Conservation (phyloP, 2,888 invertebrate species). For the Platycheirus rosarum region DNA sequence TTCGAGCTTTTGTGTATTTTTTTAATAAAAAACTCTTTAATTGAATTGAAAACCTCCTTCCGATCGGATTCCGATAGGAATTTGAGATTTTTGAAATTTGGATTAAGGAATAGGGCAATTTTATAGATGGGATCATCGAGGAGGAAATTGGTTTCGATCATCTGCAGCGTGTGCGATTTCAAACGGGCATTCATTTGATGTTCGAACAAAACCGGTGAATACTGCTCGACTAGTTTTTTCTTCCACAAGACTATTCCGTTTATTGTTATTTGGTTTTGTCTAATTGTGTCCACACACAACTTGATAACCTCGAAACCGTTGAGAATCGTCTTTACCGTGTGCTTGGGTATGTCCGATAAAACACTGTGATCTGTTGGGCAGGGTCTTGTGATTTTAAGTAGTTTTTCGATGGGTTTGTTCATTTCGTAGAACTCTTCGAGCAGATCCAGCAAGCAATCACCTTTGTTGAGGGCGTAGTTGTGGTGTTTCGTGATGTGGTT, state of each 20-base stretch:
- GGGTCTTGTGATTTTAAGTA: constrained; percentile 43
- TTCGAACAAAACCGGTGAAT: constrained; percentile 54
- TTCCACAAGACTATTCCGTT: constrained; percentile 56
- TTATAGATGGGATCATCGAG: constrained; percentile 58
- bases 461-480: constrained; percentile 44
- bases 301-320: constrained; percentile 55
- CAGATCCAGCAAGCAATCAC: constrained; percentile 51
- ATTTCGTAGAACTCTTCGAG: constrained; percentile 64
- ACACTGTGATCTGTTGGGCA: constrained; percentile 57
- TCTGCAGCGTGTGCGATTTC: constrained; percentile 45
- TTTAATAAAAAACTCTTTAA: constrained; percentile 39
- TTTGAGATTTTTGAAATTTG: constrained; percentile 60
- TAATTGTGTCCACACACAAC: constrained; percentile 53
- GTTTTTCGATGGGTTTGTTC: constrained; percentile 65
- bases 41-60: constrained; percentile 46
- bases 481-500: constrained; percentile 48
- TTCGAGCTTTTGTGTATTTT: neutral
- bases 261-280: constrained; percentile 61
- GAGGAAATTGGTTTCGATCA: constrained; percentile 36
- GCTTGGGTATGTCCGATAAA: constrained; percentile 47
- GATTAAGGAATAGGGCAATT: constrained; percentile 62
- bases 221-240: constrained; percentile 59
- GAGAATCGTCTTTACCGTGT: constrained; percentile 57
- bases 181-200: constrained; percentile 56
- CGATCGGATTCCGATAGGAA: constrained; percentile 51